These are phyloP conservation scores for Neofelis nebulosa DNA, from an alignment of 2,113 vertebrate species.

Conservation along the genomic window DNA sequence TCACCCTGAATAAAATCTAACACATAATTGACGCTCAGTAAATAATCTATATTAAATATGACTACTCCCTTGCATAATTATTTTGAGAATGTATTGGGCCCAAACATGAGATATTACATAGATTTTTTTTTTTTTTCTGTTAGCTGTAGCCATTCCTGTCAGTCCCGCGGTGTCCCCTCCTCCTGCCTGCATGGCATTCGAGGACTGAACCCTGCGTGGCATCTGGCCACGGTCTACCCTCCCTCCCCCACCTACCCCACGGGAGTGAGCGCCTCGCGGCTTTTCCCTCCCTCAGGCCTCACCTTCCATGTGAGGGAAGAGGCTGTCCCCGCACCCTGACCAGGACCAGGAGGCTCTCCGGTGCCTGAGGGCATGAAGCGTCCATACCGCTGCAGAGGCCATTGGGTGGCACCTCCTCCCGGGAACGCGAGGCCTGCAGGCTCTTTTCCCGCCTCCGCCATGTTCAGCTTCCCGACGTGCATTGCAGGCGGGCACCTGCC, in stretches of 20 bases:
- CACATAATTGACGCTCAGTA: background rate
- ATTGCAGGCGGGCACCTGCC: accelerated
- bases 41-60: background rate
- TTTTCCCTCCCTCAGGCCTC: background rate
- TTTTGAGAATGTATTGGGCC: background rate
- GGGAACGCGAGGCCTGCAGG: background rate
- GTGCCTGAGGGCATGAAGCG: constrained; percentile 80
- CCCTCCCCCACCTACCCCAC: background rate
- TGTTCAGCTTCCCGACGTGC: accelerated
- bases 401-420: background rate
- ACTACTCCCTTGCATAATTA: background rate
- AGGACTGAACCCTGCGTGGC: background rate
- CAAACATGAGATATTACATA: no score
- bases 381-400: constrained; percentile 89
- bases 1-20: background rate
- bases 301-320: constrained; percentile 87
- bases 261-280: accelerated
- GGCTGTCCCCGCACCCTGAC: background rate
- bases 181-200: background rate
- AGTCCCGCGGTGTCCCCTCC: background rate
- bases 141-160: background rate
- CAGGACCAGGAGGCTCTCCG: background rate
- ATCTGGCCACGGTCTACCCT: background rate
- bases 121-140: background rate
- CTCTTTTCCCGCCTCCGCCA: constrained; percentile 59